Conservation (phyloP, 1,140 invertebrate genomes). For the Hypothenemus hampei region DNA sequence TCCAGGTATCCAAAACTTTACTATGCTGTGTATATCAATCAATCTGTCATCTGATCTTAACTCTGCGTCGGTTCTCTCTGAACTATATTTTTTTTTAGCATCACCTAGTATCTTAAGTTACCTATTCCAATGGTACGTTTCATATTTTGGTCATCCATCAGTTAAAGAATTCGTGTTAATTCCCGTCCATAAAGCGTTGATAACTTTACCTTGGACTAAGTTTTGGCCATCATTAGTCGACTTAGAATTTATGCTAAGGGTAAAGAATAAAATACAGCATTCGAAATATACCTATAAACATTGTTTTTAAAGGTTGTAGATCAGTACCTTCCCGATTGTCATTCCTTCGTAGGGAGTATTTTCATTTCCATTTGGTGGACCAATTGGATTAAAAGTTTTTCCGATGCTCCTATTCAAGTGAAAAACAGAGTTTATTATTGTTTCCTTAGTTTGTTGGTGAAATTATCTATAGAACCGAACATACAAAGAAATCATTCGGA, state of each 20-base stretch:
- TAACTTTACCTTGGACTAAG: conserved; percentile 66
- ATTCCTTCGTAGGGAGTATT: conserved; percentile 66
- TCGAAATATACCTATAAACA: neutral
- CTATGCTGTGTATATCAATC: too few relatives aligned
- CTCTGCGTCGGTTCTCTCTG: too few relatives aligned
- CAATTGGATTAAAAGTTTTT: conserved; percentile 48
- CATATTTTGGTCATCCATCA: conserved; percentile 59
- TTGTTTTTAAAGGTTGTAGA: conserved; percentile 49
- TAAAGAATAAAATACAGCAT: conserved; percentile 40
- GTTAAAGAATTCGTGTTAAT: conserved; percentile 64
- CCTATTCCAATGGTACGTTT: conserved; percentile 70
- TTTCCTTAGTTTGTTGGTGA: conserved; percentile 61
- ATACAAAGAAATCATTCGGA: conserved; percentile 51
- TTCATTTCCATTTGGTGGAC: conserved; percentile 61
- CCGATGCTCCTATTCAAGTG: conserved; percentile 44
- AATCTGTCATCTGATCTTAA: too few relatives aligned
- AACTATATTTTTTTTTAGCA: conserved; percentile 40
- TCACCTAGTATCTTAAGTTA: conserved; percentile 58
- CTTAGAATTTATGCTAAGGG: conserved; percentile 67
- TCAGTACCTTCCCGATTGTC: conserved; percentile 65
- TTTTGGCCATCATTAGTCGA: conserved; percentile 64
- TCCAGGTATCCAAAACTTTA: too few relatives aligned
- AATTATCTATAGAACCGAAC: conserved; percentile 66
- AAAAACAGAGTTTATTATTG: conserved; percentile 50
- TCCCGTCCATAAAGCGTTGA: conserved; percentile 62